Evolutionary conservation across 2,113 vertebrate species (phyloP), one percentile per base, ranked within the genome.

Genomic region (Prionailurus bengalensis): DNA sequence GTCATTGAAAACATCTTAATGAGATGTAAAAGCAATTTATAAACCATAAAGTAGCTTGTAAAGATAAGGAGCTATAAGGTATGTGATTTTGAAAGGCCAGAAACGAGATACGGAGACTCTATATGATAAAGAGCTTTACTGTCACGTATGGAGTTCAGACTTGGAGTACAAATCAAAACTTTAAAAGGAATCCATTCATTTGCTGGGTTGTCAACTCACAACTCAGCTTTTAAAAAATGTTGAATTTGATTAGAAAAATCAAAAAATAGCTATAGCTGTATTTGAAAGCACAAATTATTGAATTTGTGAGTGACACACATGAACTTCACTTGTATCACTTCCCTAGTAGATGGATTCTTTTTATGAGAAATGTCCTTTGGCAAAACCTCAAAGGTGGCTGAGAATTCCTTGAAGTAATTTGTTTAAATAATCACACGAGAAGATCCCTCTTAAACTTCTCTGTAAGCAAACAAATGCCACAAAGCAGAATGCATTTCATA

Each of bases 381-480:
- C 87, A 48, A 94, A 91, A 85, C 87, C 94, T 96, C 92, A 95
- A 97, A 98, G 96, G 95, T 97, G 76, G 25, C 36, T 82, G 89
- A 79, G 81, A 97, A 96, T 98, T 97, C 91, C 97, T 95, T 93
- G 82, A 94, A 97, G 91, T 15, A 45, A 19, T 93, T 98, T 95
- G 97, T 98, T 95, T 97, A 98, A 98, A 98, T 97, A 98, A 97
- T 73, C 94, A 81, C 86, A 94, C 33, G 81, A 97, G 97, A 91
- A 83, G 48, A 95, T 95, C 58, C 73, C 85, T 98, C 96, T 96
- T 98, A 97, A 98, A 97, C 89, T 79, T 76, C 68, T 86, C 95
- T 98, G 89, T 97, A 97, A 97, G 96, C 94, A 98, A 98, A 98
- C 79, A 98, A 98, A 97, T 89, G 81, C 97, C 97, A 95, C 76